Evolutionary conservation across 2,797 vertebrate species (phyloP).

Genomic region (Schizopygopsis malacanthus): DNA sequence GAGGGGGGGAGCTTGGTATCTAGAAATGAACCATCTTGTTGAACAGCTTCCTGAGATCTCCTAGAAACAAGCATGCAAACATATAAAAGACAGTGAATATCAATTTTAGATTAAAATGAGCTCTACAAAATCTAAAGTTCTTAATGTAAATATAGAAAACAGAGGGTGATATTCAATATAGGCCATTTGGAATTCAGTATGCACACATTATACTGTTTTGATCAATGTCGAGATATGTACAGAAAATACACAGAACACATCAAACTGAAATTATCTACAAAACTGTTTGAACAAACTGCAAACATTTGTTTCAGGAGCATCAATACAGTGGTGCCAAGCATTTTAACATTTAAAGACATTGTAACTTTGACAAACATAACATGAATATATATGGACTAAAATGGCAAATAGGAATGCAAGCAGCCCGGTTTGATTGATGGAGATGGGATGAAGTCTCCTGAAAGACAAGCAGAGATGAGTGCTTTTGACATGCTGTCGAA

Average conservation of each 20-base stretch:
- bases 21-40: conserved; percentile 61
- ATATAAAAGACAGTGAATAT: neutral
- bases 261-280: neutral
- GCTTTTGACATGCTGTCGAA: neutral
- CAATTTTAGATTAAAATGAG: neutral
- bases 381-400: neutral
- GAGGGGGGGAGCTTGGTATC: conserved; percentile 60
- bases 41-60: conserved; percentile 60
- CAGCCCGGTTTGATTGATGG: neutral
- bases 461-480: conserved; percentile 28
- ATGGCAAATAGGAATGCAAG: neutral
- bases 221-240: neutral
- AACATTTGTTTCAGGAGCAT: neutral
- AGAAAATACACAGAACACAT: neutral
- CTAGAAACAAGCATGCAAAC: conserved; percentile 43
- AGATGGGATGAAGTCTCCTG: conserved; percentile 23
- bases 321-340: neutral
- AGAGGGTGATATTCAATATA: neutral
- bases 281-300: neutral
- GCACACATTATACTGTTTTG: neutral
- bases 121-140: neutral
- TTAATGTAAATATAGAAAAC: neutral
- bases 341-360: neutral
- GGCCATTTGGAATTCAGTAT: neutral
- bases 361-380: neutral